These are phyloP conservation scores for Tribolium madens DNA, from an alignment of 1,140 invertebrate species.

Conservation along the genomic window DNA sequence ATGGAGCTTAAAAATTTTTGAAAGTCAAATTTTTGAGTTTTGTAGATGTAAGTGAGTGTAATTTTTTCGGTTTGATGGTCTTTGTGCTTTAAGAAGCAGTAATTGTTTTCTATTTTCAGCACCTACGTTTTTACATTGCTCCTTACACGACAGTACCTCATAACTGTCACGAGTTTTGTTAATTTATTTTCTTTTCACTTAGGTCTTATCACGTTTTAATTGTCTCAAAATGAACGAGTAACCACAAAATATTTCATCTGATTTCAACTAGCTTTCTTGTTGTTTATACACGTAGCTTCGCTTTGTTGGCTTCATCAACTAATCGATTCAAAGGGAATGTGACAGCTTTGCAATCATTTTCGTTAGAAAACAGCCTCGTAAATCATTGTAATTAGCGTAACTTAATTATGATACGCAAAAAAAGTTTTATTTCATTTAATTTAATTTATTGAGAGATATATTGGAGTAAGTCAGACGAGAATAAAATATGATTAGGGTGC, in stretches of 20 bases:
- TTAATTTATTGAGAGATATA: background rate
- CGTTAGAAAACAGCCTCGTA: background rate
- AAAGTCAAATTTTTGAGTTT: too few relatives aligned
- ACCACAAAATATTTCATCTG: slow-evolving; percentile 7
- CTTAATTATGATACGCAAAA: slow-evolving; percentile 1
- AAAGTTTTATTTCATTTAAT: background rate
- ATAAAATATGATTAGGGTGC: background rate
- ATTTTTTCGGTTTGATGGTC: too few relatives aligned
- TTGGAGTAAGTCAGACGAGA: background rate
- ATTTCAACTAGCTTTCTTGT: background rate
- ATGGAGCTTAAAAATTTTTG: too few relatives aligned
- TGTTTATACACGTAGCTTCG: slow-evolving; percentile 6
- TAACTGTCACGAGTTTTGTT: too few relatives aligned
- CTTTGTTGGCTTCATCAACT: slow-evolving; percentile 22
- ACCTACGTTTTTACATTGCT: too few relatives aligned
- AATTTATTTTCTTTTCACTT: background rate
- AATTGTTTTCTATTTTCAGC: too few relatives aligned
- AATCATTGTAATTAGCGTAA: slow-evolving; percentile 8
- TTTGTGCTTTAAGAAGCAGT: too few relatives aligned
- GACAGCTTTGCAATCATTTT: slow-evolving; percentile 13
- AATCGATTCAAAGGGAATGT: slow-evolving; percentile 15
- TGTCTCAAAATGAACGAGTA: background rate
- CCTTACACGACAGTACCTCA: too few relatives aligned
- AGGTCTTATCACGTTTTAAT: background rate
- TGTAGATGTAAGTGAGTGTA: too few relatives aligned